Evolutionary conservation across 2,888 invertebrate genomes (phyloP), one percentile per base, ranked within the genome.

Genomic region (Thecocarcelia acutangulata): DNA sequence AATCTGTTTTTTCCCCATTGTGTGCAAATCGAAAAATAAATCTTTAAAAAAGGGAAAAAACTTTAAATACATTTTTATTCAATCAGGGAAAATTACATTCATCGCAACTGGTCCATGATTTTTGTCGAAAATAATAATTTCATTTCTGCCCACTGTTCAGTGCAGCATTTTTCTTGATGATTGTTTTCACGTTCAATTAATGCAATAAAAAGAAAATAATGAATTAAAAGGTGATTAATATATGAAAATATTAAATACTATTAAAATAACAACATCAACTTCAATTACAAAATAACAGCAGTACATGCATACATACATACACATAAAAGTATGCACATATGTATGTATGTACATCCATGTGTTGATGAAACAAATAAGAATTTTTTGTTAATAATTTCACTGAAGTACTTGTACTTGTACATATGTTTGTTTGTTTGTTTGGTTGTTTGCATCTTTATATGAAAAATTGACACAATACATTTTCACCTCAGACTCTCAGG

Each of bases 201-300:
- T 75, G 59, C 74, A 75, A 75, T 33, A 66, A 21, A 44, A 68
- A 48, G 44, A 69, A 61, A 44, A 54, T 69, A 46, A 61, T 82
- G 70, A 78, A 78, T 82, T 82, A 78, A 82, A 78, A 68, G 66
- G 64, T 75, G 66, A 70, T 82, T 78, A 82, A 78, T 70, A 66
- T n/a, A 75, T 64, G 42, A 48, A 56, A 64, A 59, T 46, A 82
- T 63, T 40, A 46, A 63, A 64, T 69, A 46, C 69, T 70, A 64
- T 68, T 63, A 74, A 70, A 70, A 44, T 17, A 24, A 52, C 50
- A 70, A 52, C 24, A 70, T 19, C 59, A 70, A 42, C 46, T 52
- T 44, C 28, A 73, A 21, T 5, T 73, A 9, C 17, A 42, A 59
- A 46, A 40, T 40, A 58, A 40, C 50, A 50, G 13, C 12, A 21